phyloP scores from a whole-genome alignment of 2,888 invertebrate species.

The Spialia ferax region DNA sequence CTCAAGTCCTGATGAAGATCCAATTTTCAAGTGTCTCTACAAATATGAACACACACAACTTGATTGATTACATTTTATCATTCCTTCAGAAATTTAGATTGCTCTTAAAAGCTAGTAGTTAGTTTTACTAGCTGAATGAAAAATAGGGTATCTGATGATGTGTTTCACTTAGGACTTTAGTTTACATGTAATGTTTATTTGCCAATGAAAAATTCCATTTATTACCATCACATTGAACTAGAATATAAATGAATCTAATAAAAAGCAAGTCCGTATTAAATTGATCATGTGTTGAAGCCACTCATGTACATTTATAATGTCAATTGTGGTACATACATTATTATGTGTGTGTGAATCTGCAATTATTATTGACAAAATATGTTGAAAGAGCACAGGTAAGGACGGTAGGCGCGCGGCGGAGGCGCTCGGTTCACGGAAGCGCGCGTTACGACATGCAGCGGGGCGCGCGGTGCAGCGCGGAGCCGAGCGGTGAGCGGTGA shows the following conservation, averaged over 20 bases:
- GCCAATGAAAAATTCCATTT: no score
- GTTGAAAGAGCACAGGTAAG: background rate
- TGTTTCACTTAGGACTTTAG: background rate
- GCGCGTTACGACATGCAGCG: conserved; percentile 38
- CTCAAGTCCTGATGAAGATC: background rate
- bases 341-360: background rate
- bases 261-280: no score
- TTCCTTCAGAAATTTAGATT: background rate
- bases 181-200: background rate
- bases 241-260: no score
- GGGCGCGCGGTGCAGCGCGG: conserved; percentile 42
- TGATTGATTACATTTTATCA: background rate
- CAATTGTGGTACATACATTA: conserved; percentile 16
- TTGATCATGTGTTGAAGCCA: no score
- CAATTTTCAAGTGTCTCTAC: conserved; percentile 9
- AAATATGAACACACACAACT: conserved; percentile 17
- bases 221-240: background rate
- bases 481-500: background rate
- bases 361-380: conserved; percentile 8
- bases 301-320: no score
- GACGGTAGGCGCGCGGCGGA: background rate
- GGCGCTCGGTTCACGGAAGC: conserved; percentile 31
- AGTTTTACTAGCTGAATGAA: background rate
- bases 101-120: background rate
- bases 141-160: background rate